Evolutionary conservation across 1,140 invertebrate species (phyloP).

Genomic region (Eciton burchellii): DNA sequence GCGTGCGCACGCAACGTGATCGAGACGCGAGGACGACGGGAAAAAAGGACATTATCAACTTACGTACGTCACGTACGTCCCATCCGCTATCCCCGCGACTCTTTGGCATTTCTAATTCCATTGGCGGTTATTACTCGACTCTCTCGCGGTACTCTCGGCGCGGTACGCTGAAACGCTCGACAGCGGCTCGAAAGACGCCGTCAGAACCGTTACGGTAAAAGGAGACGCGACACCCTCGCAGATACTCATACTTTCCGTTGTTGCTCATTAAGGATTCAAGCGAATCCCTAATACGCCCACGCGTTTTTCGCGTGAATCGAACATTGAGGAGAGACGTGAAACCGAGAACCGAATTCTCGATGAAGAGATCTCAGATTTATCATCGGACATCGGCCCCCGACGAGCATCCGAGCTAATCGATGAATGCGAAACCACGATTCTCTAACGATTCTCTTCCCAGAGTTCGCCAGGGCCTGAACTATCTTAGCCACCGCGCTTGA

Average conservation of each 20-base stretch:
- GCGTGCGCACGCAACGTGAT: conserved; percentile 57
- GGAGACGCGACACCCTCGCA: conserved; percentile 50
- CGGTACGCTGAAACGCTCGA: conserved; percentile 70
- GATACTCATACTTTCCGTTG: conserved; percentile 53
- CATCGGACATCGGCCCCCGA: too few species aligned
- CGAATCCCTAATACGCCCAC: conserved; percentile 28
- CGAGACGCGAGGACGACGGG: background rate
- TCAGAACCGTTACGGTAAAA: conserved; percentile 71
- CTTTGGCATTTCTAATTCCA: conserved; percentile 66
- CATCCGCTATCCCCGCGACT: conserved; percentile 66
- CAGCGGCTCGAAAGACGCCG: conserved; percentile 54
- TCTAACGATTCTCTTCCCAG: too few species aligned
- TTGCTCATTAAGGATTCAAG: conserved; percentile 34
- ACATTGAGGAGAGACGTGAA: too few species aligned
- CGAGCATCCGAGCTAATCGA: too few species aligned
- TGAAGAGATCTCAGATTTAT: too few species aligned
- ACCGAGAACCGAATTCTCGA: too few species aligned
- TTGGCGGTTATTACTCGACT: conserved; percentile 73
- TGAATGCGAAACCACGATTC: too few species aligned
- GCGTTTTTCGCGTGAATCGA: background rate
- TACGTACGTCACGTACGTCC: conserved; percentile 69
- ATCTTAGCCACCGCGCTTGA: background rate
- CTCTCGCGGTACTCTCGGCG: conserved; percentile 64
- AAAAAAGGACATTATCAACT: conserved; percentile 65
- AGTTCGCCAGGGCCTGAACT: too few species aligned